Base-by-base conservation (phyloP, 2,888 invertebrate genomes). In the Drosophila vallismaia region DNA sequence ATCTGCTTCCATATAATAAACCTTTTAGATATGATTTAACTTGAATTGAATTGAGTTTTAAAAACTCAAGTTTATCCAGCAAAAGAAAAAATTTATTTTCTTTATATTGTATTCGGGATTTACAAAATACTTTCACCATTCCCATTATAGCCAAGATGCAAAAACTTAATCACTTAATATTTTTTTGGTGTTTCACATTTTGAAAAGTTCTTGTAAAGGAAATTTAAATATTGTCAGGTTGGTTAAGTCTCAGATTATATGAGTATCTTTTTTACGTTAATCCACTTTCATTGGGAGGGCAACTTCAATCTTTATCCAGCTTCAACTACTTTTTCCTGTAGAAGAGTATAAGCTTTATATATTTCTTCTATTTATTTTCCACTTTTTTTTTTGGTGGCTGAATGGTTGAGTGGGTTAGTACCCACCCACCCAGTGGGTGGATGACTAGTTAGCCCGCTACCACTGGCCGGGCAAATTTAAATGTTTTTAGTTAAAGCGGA, bases 401-500 rank as follows among this genome's bases (percentile, higher is more conserved):
- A 36, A 38, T 59, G 75, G 55, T 59, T 79, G 54, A 64, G 63
- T 67, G 68, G 44, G 19, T 19, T 19, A 19, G 19, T 19, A 19
- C 19, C 19, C 19, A 19, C 19, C 19, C 19, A 19, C 19, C 19
- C 19, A 19, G 19, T 14, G 67, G 70, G 50, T 45, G 60, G 56
- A 7, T 46, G 63, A 33, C 26, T n/a, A 42, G 19, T 33, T 49
- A 53, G 57, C 14, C 70, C 29, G 24, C 46, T 12, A 3, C 31
- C 64, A 29, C 40, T 53, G 74, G 59, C 66, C 64, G 55, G 77
- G 86, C 80, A 88, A 83, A 83, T 83, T 83, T 83, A 83, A 83
- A 83, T 83, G 82, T 88, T 85, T 88, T 86, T 86, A 85, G 84
- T 85, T 86, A 88, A 85, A 85, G 87, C 84, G 84, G 84, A 88